These are phyloP conservation scores for Orthosia gothica DNA, from an alignment of 2,888 invertebrate genomes.

Conservation along the genomic window DNA sequence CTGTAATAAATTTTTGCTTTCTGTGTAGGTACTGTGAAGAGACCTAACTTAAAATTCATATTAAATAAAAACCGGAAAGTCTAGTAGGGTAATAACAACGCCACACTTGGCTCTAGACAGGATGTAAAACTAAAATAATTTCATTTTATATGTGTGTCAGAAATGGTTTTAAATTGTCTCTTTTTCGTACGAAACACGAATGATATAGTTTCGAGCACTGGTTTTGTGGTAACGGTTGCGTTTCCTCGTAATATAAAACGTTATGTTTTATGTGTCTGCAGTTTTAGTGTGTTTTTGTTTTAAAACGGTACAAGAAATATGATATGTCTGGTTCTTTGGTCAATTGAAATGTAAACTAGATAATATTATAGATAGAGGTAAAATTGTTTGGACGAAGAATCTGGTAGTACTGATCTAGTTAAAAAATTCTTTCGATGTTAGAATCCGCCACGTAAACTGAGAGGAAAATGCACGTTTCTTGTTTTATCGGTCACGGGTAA, in stretches of 20 bases:
- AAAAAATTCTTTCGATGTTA: no score
- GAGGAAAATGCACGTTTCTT: no score
- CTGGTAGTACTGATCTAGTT: no score
- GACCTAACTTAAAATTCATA: background rate
- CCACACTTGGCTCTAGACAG: constrained; percentile 28
- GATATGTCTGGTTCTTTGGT: background rate
- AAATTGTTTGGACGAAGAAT: no score
- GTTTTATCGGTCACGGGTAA: no score
- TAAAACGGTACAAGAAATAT: background rate
- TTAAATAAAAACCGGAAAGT: background rate
- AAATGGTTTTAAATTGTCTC: constrained; percentile 21
- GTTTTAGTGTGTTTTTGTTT: constrained; percentile 27
- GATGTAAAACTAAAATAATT: constrained; percentile 32
- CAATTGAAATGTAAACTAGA: background rate
- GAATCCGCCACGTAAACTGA: no score
- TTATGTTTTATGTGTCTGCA: constrained; percentile 31
- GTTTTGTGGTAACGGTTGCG: constrained; percentile 35
- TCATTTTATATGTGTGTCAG: constrained; percentile 24
- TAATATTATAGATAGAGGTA: background rate
- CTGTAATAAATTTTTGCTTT: background rate
- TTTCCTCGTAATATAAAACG: constrained; percentile 41
- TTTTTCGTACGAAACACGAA: constrained; percentile 36
- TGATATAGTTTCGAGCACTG: constrained; percentile 39
- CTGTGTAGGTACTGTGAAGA: background rate
- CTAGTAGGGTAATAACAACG: background rate